These are phyloP conservation scores for Choristoneura rosaceana DNA, from an alignment of 2,888 invertebrate genomes.

Conservation along the genomic window DNA sequence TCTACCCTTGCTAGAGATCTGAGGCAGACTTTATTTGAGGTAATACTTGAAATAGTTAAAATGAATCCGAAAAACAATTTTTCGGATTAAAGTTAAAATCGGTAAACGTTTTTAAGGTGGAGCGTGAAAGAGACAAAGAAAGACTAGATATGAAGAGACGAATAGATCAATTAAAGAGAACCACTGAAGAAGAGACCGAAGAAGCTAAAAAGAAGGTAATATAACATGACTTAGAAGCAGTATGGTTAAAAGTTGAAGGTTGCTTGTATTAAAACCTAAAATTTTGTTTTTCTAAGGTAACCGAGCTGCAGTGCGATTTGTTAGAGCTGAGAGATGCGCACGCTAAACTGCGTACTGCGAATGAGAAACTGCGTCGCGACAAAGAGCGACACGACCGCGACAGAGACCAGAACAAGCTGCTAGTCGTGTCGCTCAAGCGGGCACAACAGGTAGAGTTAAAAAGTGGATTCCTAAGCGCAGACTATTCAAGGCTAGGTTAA, in stretches of 20 bases:
- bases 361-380: conserved; percentile 95
- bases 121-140: conserved; percentile 95
- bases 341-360: conserved; percentile 95
- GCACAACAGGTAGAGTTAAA: conserved; percentile 76
- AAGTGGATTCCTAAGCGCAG: too few species aligned
- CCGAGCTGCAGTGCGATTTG: conserved; percentile 94
- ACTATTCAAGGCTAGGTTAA: too few species aligned
- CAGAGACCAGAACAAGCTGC: conserved; percentile 86
- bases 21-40: conserved; percentile 94
- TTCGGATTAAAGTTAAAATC: not conserved
- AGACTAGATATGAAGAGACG: conserved; percentile 94
- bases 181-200: conserved; percentile 95
- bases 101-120: conserved; percentile 80
- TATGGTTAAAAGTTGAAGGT: not conserved
- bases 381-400: conserved; percentile 94
- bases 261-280: not conserved
- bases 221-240: not conserved
- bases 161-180: conserved; percentile 93
- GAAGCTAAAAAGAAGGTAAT: conserved; percentile 93
- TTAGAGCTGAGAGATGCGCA: conserved; percentile 96
- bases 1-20: conserved; percentile 95
- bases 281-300: conserved; percentile 64
- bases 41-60: conserved; percentile 49
- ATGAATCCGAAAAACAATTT: too few species aligned
- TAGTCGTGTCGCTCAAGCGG: conserved; percentile 77